phyloP scores from a whole-genome alignment of 2,888 invertebrate genomes.

The Amphipoea oculea region DNA sequence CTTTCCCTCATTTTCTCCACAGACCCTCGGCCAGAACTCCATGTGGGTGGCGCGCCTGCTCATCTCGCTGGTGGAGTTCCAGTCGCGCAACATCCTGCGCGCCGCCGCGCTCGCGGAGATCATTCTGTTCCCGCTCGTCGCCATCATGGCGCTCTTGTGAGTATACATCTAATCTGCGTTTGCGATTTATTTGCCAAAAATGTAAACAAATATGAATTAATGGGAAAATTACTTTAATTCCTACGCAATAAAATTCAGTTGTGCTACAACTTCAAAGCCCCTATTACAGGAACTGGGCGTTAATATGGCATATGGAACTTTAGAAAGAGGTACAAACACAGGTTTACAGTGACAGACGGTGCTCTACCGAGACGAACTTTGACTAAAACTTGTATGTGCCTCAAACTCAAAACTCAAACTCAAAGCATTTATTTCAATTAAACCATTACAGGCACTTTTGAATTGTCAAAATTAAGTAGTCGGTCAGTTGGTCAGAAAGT shows the following conservation, averaged over 20 bases:
- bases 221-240: too few species aligned
- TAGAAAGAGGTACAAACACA: not conserved
- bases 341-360: not conserved
- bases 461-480: too few species aligned
- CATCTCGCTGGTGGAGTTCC: conserved; percentile 97
- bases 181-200: too few species aligned
- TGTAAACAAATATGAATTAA: too few species aligned
- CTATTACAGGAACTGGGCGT: not conserved
- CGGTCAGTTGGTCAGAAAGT: too few species aligned
- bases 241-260: too few species aligned
- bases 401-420: too few species aligned
- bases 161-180: conserved; percentile 77
- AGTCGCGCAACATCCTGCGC: conserved; percentile 97
- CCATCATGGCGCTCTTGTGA: conserved; percentile 96
- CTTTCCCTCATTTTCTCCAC: conserved; percentile 42
- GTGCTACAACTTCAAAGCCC: too few species aligned
- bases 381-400: too few species aligned
- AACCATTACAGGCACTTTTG: too few species aligned
- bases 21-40: conserved; percentile 98
- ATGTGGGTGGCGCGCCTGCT: conserved; percentile 96
- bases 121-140: conserved; percentile 95
- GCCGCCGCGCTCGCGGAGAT: conserved; percentile 98
- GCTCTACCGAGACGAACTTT: not conserved
- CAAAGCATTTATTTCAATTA: too few species aligned
- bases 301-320: not conserved